Conservation (phyloP, 92 coral and sea anemone genomes). For the Bergia sp. region DNA sequence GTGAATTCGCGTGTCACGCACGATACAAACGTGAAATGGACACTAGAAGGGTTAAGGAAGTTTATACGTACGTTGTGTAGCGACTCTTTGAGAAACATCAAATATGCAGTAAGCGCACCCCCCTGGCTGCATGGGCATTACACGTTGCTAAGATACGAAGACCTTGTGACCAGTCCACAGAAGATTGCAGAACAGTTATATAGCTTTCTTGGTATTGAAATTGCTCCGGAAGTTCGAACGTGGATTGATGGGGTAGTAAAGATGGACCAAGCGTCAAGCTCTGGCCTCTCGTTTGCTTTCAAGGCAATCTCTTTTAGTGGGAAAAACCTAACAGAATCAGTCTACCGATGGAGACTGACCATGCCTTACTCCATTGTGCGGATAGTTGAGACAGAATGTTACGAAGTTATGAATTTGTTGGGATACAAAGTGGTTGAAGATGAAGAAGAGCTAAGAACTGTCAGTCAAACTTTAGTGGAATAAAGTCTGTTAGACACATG, state of each 20-base stretch:
- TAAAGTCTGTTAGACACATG: background rate
- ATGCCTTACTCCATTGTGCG: constrained; percentile 88
- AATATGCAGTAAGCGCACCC: constrained; percentile 87
- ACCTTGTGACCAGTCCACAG: constrained; percentile 78
- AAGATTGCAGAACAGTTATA: constrained; percentile 85
- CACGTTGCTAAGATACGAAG: constrained; percentile 92
- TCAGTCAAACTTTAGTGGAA: constrained; percentile 68
- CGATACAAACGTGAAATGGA: constrained; percentile 64
- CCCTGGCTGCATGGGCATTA: constrained; percentile 81
- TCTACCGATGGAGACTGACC: constrained; percentile 63
- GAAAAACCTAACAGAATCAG: constrained; percentile 62
- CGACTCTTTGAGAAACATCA: constrained; percentile 76
- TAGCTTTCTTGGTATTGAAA: constrained; percentile 73
- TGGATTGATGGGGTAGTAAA: constrained; percentile 76
- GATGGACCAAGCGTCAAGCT: constrained; percentile 56
- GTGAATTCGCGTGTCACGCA: constrained; percentile 67
- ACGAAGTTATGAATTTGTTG: constrained; percentile 80
- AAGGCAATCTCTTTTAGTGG: constrained; percentile 35
- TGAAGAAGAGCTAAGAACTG: constrained; percentile 75
- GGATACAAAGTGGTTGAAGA: constrained; percentile 87
- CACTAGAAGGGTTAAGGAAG: constrained; percentile 62
- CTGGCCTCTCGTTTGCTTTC: constrained; percentile 33
- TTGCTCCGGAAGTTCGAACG: constrained; percentile 71
- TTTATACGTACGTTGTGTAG: constrained; percentile 73
- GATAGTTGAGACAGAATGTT: constrained; percentile 80